Percentiles rank a stretch among this genome's conserved stretches.
Evolutionary conservation across 2,888 invertebrate species (phyloP).

Genomic region (Coremacera marginata): DNA sequence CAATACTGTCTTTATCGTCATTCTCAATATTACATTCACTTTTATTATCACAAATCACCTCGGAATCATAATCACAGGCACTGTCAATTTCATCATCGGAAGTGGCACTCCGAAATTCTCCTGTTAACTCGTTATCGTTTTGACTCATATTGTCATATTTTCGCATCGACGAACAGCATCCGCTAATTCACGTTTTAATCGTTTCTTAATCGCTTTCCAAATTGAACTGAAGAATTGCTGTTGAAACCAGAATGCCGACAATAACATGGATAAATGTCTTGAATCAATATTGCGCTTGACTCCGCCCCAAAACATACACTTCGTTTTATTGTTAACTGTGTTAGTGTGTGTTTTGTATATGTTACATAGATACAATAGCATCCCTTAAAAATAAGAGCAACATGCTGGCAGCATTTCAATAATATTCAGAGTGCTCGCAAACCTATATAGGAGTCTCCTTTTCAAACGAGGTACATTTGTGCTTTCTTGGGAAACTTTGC

Average conservation of each 20-base stretch:
- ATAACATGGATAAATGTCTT: conserved; percentile 8
- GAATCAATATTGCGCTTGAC: conserved; percentile 39
- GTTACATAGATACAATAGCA: conserved; percentile 21
- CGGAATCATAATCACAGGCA: conserved; percentile 49
- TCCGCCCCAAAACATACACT: conserved; percentile 58
- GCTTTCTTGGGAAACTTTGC: no score
- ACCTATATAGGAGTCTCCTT: no score
- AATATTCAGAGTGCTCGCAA: neutral
- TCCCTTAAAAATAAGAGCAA: conserved; percentile 38
- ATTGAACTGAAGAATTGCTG: conserved; percentile 27
- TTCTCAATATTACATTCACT: conserved; percentile 37
- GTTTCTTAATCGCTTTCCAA: conserved; percentile 33
- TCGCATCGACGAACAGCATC: conserved; percentile 17
- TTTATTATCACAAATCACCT: conserved; percentile 52
- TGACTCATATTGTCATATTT: conserved; percentile 14
- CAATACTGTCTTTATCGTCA: conserved; percentile 9
- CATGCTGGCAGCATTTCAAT: neutral
- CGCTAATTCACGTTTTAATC: conserved; percentile 34
- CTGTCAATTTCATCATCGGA: conserved; percentile 47
- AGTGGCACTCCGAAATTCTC: conserved; percentile 1
- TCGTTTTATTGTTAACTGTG: neutral
- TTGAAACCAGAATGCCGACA: neutral
- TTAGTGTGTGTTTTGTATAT: neutral
- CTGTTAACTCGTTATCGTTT: neutral
- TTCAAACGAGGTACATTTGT: no score